phyloP scores from a whole-genome alignment of 2,797 vertebrate species.

The Amphiprion clarkii region DNA sequence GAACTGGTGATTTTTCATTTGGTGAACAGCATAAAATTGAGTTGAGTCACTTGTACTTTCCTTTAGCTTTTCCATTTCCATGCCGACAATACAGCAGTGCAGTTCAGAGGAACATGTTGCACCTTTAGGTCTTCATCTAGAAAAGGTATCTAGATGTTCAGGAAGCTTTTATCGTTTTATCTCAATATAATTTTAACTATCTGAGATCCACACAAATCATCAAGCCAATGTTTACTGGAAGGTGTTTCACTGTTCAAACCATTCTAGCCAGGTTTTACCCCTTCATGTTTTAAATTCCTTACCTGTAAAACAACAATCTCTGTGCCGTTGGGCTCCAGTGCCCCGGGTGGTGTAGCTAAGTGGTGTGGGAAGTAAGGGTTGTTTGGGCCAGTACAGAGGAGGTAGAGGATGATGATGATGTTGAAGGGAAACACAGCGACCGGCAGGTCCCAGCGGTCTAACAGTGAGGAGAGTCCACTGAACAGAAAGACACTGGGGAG shows the following conservation, averaged over 20 bases:
- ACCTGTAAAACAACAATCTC: constrained; percentile 73
- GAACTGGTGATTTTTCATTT: too few species aligned
- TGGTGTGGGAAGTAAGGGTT: constrained; percentile 80
- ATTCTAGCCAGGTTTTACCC: not conserved
- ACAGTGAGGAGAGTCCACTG: constrained; percentile 73
- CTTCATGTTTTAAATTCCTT: constrained; percentile 2
- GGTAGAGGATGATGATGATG: constrained; percentile 78
- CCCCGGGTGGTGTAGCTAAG: constrained; percentile 44
- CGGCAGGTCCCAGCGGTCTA: constrained; percentile 81
- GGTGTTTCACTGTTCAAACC: not conserved
- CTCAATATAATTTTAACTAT: too few species aligned
- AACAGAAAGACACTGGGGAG: constrained; percentile 79
- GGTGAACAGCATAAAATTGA: too few species aligned
- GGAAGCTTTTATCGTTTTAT: too few species aligned
- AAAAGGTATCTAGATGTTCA: too few species aligned
- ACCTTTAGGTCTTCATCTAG: too few species aligned
- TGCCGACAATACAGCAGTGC: too few species aligned
- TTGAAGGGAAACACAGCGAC: constrained; percentile 85
- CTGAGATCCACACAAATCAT: not conserved
- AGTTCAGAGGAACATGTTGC: too few species aligned
- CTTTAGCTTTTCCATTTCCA: too few species aligned
- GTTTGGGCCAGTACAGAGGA: constrained; percentile 75
- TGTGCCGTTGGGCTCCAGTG: constrained; percentile 67
- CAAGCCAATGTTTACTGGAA: too few species aligned
- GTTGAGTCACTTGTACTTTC: too few species aligned